Evolutionary conservation across 2,113 vertebrate genomes (phyloP).

Genomic region (Coregonus clupeaformis): DNA sequence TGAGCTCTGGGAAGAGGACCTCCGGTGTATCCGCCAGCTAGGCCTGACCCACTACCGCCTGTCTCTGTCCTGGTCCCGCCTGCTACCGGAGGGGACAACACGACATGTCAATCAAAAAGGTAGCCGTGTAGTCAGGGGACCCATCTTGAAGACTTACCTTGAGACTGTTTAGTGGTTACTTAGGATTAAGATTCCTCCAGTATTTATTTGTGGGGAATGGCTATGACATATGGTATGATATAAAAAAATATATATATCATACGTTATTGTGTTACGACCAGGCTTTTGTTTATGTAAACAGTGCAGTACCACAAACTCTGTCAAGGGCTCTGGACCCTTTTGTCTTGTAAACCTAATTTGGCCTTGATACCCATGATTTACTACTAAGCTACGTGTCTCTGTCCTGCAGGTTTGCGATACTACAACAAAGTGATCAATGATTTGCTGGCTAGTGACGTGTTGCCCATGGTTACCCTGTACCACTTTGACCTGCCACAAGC

Average conservation of each 20-base stretch:
- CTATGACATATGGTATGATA: background rate
- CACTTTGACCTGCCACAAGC: slow-evolving; percentile 80
- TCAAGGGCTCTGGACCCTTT: background rate
- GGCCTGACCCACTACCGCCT: slow-evolving; percentile 94
- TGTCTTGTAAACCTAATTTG: background rate
- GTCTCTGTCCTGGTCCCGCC: slow-evolving; percentile 94
- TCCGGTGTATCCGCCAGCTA: slow-evolving; percentile 92
- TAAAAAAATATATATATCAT: background rate
- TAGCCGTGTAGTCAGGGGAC: slow-evolving; percentile 47
- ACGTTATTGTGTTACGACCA: background rate
- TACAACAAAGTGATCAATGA: slow-evolving; percentile 80
- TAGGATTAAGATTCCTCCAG: background rate
- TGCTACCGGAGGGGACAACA: slow-evolving; percentile 92
- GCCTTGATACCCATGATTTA: too few relatives aligned
- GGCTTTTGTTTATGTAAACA: background rate
- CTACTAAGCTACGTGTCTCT: background rate
- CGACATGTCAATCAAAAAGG: slow-evolving; percentile 89
- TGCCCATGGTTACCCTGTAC: slow-evolving; percentile 76
- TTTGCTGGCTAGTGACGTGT: slow-evolving; percentile 68
- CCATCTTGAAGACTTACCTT: too few relatives aligned
- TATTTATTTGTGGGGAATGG: background rate
- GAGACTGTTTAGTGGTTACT: too few relatives aligned
- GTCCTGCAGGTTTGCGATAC: slow-evolving; percentile 72
- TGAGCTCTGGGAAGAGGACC: slow-evolving; percentile 90
- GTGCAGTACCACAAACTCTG: background rate